Base-by-base conservation (phyloP, 2,797 vertebrate genomes). In the Lepidocolaptes lacrymiger region DNA sequence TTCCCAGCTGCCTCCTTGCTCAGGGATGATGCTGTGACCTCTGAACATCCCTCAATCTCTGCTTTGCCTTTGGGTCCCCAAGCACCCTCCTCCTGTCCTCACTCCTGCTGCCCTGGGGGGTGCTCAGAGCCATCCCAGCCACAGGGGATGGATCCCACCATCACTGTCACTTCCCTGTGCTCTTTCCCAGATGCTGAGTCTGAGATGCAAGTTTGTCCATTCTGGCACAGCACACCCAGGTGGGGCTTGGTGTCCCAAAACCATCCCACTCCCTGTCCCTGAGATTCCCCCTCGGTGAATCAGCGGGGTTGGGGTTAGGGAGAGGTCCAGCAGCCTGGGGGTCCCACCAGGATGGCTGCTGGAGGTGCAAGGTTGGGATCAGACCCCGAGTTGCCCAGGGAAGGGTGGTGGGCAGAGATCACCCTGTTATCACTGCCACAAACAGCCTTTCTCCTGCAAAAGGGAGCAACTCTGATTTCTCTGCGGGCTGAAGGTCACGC, bases 261-360 rank as follows among this genome's bases (percentile, higher is more conserved):
- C 1, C 46, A 23, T 20, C 41, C 7, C 0, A 0, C 17, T 36
- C 19, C 5, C 0, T 28, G 12, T 23, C 88, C 24, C 48, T 58
- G 30, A 55, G 24, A 32, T 48, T 43, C 17, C 13, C 43, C 23
- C 23, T 39, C 3, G 0, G 16, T 12, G 30, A 41, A 61, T 48
- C 32, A 7, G 6, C 5, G 4, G 49, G 32, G 68, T 68, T 44
- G 44, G 44, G 44, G 44, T 44, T 0, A 0, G 43, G 59, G 14
- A 72, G n/a, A 51, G 32, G 56, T 23, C 36, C 39, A 16, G 62
- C 36, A 43, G 39, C 72, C 44, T 55, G 7, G 0, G 0, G 3
- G 24, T 62, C 56, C 56, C 71, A 28, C 26, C 0, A 1, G 78
- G 56, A 26, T 3, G 2, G 9, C 6, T 51, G 27, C 6, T 10